phyloP scores from a whole-genome alignment of 2,888 invertebrate genomes.

The Colostygia pectinataria region DNA sequence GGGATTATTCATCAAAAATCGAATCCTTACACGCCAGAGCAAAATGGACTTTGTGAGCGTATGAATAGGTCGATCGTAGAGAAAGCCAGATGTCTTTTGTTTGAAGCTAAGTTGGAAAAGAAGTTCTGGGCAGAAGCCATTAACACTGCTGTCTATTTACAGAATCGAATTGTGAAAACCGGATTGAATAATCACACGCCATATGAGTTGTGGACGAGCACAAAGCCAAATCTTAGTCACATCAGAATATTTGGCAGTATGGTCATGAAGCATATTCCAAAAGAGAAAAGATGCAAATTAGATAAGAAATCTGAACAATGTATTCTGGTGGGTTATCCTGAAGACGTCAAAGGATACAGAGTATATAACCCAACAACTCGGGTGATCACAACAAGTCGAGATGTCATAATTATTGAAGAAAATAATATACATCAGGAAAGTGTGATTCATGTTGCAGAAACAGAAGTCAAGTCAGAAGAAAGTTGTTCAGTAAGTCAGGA shows the following conservation, averaged over 20 bases:
- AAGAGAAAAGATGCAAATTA: constrained; percentile 5
- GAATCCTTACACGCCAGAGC: neutral
- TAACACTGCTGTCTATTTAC: constrained; percentile 2
- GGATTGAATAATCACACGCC: constrained; percentile 24
- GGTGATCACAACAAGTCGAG: neutral
- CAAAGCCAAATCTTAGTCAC: constrained; percentile 8
- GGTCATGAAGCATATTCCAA: constrained; percentile 5
- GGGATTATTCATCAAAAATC: neutral
- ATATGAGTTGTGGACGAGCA: constrained; percentile 26
- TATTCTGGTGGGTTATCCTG: neutral
- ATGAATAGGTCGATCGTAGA: neutral
- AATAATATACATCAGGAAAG: constrained; percentile 7
- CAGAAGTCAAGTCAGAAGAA: constrained; percentile 11
- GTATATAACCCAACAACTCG: neutral
- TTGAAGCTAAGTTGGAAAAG: neutral
- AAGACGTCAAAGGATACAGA: neutral
- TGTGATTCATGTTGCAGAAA: constrained; percentile 12
- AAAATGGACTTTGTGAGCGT: neutral
- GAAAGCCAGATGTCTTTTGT: neutral
- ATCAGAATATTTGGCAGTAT: constrained; percentile 3
- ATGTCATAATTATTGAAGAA: neutral
- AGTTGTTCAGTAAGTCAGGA: neutral
- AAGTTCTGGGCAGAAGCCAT: constrained; percentile 3
- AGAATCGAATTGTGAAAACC: neutral
- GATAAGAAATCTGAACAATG: neutral